phyloP scores from a whole-genome alignment of 1,140 invertebrate species.

The Plodia interpunctella region DNA sequence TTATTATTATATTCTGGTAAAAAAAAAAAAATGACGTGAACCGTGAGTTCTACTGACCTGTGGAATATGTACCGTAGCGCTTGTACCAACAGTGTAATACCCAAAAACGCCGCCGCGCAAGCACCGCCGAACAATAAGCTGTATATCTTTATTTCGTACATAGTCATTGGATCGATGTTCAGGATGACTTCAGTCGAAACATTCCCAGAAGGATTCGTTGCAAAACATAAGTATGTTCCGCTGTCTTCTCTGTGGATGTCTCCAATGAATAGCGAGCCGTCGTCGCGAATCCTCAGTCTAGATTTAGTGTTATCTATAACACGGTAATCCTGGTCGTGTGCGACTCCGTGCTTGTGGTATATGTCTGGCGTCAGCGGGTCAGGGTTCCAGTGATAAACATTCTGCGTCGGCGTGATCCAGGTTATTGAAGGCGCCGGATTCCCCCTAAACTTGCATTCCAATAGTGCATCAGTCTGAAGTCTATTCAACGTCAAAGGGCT shows the following conservation, averaged over 20 bases:
- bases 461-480: slow-evolving; percentile 80
- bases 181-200: slow-evolving; percentile 83
- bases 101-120: slow-evolving; percentile 87
- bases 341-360: slow-evolving; percentile 81
- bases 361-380: slow-evolving; percentile 80
- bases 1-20: not conserved
- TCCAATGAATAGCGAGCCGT: slow-evolving; percentile 76
- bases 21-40: not conserved
- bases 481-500: slow-evolving; percentile 80
- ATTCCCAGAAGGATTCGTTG: slow-evolving; percentile 89
- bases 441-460: slow-evolving; percentile 88
- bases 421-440: slow-evolving; percentile 88
- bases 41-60: slow-evolving; percentile 74
- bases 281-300: slow-evolving; percentile 75
- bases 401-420: slow-evolving; percentile 88
- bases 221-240: slow-evolving; percentile 92
- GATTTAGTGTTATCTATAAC: slow-evolving; percentile 72
- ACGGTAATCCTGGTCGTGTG: slow-evolving; percentile 77
- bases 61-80: slow-evolving; percentile 83
- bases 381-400: slow-evolving; percentile 84
- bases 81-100: slow-evolving; percentile 87
- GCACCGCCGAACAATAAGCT: slow-evolving; percentile 89
- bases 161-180: slow-evolving; percentile 88
- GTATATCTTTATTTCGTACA: slow-evolving; percentile 88
- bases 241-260: slow-evolving; percentile 85